Conservation (phyloP, 2,888 invertebrate genomes). For the Tipula helvola region DNA sequence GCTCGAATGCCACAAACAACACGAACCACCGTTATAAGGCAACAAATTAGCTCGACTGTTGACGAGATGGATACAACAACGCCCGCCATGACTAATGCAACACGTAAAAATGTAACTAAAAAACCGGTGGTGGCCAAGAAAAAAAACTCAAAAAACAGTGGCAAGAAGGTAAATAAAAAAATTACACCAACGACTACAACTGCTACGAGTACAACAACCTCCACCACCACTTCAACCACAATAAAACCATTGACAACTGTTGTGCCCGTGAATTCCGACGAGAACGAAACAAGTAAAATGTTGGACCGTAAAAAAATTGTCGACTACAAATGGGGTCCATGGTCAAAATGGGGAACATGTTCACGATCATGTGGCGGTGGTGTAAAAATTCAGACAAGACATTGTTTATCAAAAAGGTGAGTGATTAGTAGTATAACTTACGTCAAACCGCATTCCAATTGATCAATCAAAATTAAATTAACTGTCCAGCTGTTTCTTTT, state of each 20-base stretch:
- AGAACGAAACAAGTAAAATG: background rate
- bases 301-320: background rate
- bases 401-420: slow-evolving; percentile 41
- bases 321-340: slow-evolving; percentile 46
- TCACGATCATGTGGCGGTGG: slow-evolving; percentile 66
- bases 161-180: background rate
- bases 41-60: background rate
- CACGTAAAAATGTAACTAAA: background rate
- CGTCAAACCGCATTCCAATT: background rate
- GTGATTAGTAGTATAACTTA: background rate
- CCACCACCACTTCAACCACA: background rate
- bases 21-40: background rate
- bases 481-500: background rate
- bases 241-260: background rate
- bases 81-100: background rate
- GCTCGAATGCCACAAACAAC: background rate
- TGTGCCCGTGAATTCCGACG: background rate
- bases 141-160: background rate
- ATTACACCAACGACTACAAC: background rate
- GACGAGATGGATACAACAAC: background rate
- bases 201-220: background rate
- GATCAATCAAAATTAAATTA: background rate
- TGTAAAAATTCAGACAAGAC: slow-evolving; percentile 56
- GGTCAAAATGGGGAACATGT: slow-evolving; percentile 63
- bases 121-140: background rate